Evolutionary conservation across 30 jellyfish, hydroid and myxozoan genomes (phyloP), one percentile per base, ranked within the genome.

Genomic region (Aurelia sp.): DNA sequence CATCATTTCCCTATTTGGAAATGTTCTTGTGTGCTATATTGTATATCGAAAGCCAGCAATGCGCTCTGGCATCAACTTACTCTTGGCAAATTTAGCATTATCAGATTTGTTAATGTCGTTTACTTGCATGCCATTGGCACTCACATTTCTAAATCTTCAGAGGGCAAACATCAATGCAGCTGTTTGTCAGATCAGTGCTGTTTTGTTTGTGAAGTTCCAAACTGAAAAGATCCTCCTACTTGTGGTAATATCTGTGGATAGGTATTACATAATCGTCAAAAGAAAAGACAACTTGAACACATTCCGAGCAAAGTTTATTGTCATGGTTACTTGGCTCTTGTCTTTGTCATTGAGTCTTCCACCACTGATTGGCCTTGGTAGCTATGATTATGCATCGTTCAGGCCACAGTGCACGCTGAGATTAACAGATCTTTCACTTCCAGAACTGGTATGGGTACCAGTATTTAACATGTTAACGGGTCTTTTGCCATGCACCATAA

Each of bases 21-120:
- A 95, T 67, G 17, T 86, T 33, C 67, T 95, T 64, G 91, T 95
- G 15, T 95, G 97, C 80, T 83, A 75, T 21, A 81, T 95, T 21
- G 97, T 95, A 18, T 95, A 88, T 68, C 96, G 97, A 33, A 91
- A 90, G 52, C 97, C 97, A 3, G 97, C 99, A 40, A 95, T 95
- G 99, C 88, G 97, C 3, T 95, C 99, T 5, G 99, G 95, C 19
- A 95, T 95, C 58, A 95, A 95, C 66, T 72, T 95, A 53, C 85
- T 95, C 15, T 95, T 95, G 71, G 97, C 99, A 17, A 95, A 90
- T 81, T 63, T 95, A 78, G 99, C 99, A 13, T 81, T 84, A 65
- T 66, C 97, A 18, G 99, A 95, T 77, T 72, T 95, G 7, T 27
- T 89, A 2, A 72, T 88, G 76, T 76, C 97, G 3, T 21, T 85